Evolutionary conservation across 1,140 invertebrate species (phyloP), one percentile per base, ranked within the genome.

Genomic region (Drosophila tropicalis): DNA sequence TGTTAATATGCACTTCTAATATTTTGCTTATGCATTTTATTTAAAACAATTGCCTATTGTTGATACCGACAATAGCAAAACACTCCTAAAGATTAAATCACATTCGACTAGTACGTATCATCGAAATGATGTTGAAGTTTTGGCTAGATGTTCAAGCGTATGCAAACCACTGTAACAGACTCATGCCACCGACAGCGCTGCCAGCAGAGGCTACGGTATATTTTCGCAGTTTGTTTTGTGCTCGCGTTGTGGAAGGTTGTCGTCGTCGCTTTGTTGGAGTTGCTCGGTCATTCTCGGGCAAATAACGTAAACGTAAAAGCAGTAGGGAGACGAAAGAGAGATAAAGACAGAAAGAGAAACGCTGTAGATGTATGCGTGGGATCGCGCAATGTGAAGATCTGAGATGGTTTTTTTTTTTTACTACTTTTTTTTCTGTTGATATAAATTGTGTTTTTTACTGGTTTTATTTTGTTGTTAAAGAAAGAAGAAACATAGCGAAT

Each of bases 171-270:
- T 22, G 60, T 72, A 32, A 58, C 12, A 40, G 40, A 67, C 67
- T 32, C 51, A 54, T 13, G 70, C 25, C 41, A 54, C 39, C n/a
- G 57, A 19, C 56, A 54, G 65, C 6, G 55, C 9, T 34, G 29
- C 10, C 13, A 47, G 19, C 67, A 69, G 51, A 56, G 44, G 34
- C 10, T 72, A 44, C 36, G 36, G 36, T 39, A 13, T 3, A 51
- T 61, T 76, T 65, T 66, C 40, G 61, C 71, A 83, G 66, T 83
- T 79, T 79, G 81, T 84, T 79, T 83, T 84, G 65, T 67, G 77
- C 76, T 72, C 81, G 80, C 72, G 72, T 72, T 36, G 55, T 41
- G 68, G 47, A 79, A 81, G 80, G 80, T 82, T 60, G 39, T 73
- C 44, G 44, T 58, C 44, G 64, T 17, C 58, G 72, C 62, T 60